Conservation (phyloP, 2,113 vertebrate genomes). For the Brachypodius melanocephalos region DNA sequence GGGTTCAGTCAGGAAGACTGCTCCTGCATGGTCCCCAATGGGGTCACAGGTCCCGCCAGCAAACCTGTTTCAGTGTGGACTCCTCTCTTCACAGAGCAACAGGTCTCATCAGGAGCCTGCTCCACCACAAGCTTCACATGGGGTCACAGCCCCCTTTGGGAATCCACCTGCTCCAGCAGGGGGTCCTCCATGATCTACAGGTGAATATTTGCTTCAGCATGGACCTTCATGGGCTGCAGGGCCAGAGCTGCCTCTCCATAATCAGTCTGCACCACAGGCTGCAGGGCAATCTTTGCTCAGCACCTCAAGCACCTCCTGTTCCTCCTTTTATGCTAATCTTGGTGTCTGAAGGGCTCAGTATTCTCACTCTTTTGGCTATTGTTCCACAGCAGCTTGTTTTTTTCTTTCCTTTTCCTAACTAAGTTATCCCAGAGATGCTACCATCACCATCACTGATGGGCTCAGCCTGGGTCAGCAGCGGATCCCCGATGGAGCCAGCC, state of each 20-base stretch:
- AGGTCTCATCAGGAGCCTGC: neutral
- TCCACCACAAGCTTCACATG: neutral
- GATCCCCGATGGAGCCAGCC: accelerated
- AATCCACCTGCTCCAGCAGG: too few relatives aligned
- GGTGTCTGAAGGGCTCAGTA: neutral
- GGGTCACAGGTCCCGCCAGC: neutral
- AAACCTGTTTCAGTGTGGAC: neutral
- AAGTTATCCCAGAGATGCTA: neutral
- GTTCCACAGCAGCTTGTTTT: neutral
- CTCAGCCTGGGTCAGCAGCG: accelerated
- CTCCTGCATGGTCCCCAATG: neutral
- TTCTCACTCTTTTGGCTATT: neutral
- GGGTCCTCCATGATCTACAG: neutral
- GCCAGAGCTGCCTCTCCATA: neutral
- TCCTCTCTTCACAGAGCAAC: neutral
- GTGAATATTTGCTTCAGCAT: neutral
- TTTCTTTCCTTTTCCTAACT: neutral
- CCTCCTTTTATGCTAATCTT: neutral
- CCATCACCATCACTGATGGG: too few relatives aligned
- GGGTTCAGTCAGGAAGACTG: neutral
- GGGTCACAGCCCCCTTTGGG: neutral
- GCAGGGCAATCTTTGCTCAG: neutral
- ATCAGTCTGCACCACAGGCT: accelerated
- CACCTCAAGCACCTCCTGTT: neutral
- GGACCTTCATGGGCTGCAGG: neutral